Percentiles rank a stretch among this genome's conserved stretches.
These are phyloP conservation scores for Phainopepla nitens DNA, from an alignment of 2,113 vertebrate genomes.

Conservation along the genomic window DNA sequence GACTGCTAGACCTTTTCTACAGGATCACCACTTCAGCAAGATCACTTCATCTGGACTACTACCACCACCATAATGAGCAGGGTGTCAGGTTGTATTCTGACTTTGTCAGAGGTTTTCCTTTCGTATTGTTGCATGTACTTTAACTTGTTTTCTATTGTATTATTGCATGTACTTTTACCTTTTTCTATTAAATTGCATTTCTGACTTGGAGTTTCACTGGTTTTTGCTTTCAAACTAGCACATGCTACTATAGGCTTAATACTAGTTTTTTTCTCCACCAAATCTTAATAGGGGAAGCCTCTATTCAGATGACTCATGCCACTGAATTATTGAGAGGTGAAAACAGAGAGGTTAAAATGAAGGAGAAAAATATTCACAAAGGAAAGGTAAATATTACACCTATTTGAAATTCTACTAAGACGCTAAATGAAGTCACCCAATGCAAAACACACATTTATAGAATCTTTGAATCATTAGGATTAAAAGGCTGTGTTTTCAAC, in stretches of 20 bases:
- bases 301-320: not conserved
- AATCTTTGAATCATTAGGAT: not conserved
- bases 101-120: too few species aligned
- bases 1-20: too few species aligned
- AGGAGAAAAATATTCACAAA: not conserved
- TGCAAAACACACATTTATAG: not conserved
- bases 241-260: not conserved
- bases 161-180: too few species aligned
- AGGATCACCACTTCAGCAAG: too few species aligned
- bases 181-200: too few species aligned
- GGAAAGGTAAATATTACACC: not conserved
- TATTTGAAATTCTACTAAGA: not conserved
- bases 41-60: too few species aligned
- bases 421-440: not conserved
- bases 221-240: too few species aligned
- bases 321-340: not conserved
- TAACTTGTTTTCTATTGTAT: too few species aligned
- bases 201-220: too few species aligned
- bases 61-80: too few species aligned
- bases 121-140: too few species aligned
- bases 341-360: not conserved
- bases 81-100: too few species aligned
- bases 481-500: not conserved
- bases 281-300: not conserved
- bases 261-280: fast-evolving